These are phyloP conservation scores for Eonycteris spelaea DNA, from an alignment of 2,113 vertebrate species.

Conservation along the genomic window DNA sequence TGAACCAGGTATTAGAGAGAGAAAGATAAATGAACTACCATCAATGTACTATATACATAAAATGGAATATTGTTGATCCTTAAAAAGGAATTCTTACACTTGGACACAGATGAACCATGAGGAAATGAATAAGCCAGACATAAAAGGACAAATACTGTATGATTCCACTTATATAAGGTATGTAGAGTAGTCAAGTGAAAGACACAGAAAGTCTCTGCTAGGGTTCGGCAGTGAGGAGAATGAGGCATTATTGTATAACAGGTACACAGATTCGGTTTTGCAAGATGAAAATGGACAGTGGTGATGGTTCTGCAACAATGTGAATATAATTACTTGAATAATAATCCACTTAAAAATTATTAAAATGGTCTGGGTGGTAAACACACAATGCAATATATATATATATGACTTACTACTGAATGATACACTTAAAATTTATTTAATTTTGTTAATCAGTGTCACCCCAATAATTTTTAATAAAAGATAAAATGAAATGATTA, in stretches of 20 bases:
- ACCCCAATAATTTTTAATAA: too few relatives aligned
- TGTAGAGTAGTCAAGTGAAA: neutral
- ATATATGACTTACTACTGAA: neutral
- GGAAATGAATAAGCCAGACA: neutral
- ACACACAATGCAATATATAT: too few relatives aligned
- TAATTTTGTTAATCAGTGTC: too few relatives aligned
- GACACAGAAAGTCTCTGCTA: neutral
- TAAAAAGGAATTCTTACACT: neutral
- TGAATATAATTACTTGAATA: neutral
- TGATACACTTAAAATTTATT: too few relatives aligned
- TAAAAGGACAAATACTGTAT: neutral
- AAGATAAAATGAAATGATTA: too few relatives aligned
- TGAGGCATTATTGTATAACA: neutral
- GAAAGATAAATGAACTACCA: neutral
- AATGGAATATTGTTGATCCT: neutral
- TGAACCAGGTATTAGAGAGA: neutral
- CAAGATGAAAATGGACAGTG: neutral
- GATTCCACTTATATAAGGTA: neutral
- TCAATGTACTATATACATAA: neutral
- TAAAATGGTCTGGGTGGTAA: neutral
- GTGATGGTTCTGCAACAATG: neutral
- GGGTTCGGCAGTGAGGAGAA: neutral
- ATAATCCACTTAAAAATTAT: neutral
- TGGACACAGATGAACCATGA: neutral
- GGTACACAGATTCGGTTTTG: neutral